Percentiles rank a stretch among this genome's conserved stretches.
These are phyloP conservation scores for Temnothorax unifasciatus DNA, from an alignment of 2,888 invertebrate species.

Conservation along the genomic window DNA sequence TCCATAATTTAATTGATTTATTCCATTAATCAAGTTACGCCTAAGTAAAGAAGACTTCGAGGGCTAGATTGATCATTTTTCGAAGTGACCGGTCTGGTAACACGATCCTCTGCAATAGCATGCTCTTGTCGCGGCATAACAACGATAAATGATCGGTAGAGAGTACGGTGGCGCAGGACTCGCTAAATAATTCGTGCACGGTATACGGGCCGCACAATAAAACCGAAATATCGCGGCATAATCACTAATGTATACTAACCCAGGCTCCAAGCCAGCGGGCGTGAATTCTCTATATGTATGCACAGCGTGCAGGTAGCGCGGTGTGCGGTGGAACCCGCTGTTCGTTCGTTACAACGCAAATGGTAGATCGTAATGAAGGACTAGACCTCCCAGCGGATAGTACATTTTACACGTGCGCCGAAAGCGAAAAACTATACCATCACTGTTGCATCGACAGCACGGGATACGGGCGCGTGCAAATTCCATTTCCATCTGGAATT, in stretches of 20 bases:
- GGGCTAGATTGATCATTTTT: conserved; percentile 47
- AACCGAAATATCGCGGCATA: conserved; percentile 59
- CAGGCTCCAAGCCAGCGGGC: conserved; percentile 45
- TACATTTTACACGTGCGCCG: conserved; percentile 52
- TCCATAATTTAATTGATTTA: conserved; percentile 47
- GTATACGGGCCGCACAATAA: conserved; percentile 50
- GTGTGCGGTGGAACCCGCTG: conserved; percentile 10
- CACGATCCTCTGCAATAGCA: conserved; percentile 33
- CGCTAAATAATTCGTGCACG: conserved; percentile 56
- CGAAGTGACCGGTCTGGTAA: conserved; percentile 33
- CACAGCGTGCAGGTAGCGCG: conserved; percentile 15
- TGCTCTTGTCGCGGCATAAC: conserved; percentile 21
- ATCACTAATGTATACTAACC: conserved; percentile 62
- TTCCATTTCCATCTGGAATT: conserved; percentile 53
- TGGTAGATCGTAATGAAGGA: conserved; percentile 44
- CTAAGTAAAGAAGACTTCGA: conserved; percentile 42
- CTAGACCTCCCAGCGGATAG: conserved; percentile 32
- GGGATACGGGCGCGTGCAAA: conserved; percentile 24
- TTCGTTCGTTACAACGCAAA: conserved; percentile 46
- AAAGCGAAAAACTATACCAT: conserved; percentile 47
- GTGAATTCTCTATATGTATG: conserved; percentile 49
- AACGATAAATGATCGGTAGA: conserved; percentile 47
- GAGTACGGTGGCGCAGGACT: not conserved
- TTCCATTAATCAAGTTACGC: conserved; percentile 43
- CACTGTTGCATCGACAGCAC: conserved; percentile 44